Base-by-base conservation (phyloP, 2,113 vertebrate genomes). In the Dicentrarchus labrax region DNA sequence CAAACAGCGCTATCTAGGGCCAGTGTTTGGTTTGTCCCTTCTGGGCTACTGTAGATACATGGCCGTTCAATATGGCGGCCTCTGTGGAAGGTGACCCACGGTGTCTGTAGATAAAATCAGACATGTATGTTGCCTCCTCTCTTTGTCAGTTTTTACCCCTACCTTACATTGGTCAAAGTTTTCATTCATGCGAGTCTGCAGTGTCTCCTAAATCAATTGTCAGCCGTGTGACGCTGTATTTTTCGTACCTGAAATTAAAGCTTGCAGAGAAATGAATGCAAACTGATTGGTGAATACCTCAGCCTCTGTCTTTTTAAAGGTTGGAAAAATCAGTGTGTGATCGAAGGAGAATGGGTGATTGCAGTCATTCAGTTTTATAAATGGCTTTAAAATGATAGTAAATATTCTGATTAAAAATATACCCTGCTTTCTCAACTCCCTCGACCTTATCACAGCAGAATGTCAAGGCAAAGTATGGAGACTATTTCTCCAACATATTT, bases 241-340 rank as follows among this genome's bases (percentile, higher is more conserved):
- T 75, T 84, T 78, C 50, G 66, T 62, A 11, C 76, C 57, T 50
- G 41, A 50, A 75, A 79, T 76, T 13, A 73, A 65, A 72, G 45
- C 12, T 0, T 59, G 30, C 24, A 11, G 17, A 67, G n/a, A 78
- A 71, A 39, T 74, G 15, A 80, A 81, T 61, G 19, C 45, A 45
- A 79, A 76, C 38, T 62, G 79, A 77, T 53, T 45, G 30, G 56
- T 48, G 17, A 77, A 72, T 60, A 24, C 51, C 39, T 47, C 62
- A 4, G 66, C 10, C 4, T 13, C 10, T 36, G 43, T 72, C 51
- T 54, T 82, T 60, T 84, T 66, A 71, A 73, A 78, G 75, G 48
- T 59, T 66, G 24, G 8, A 59, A 73, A 36, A 79, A 36, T 70
- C 39, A 60, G 72, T 8, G 0, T 30, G 30, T 8, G 39, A 60